A percentile compares a stretch with the other conserved stretches of the same genome.
Conservation (phyloP, 2,888 invertebrate species). For the Pristionchus fissidentatus region DNA sequence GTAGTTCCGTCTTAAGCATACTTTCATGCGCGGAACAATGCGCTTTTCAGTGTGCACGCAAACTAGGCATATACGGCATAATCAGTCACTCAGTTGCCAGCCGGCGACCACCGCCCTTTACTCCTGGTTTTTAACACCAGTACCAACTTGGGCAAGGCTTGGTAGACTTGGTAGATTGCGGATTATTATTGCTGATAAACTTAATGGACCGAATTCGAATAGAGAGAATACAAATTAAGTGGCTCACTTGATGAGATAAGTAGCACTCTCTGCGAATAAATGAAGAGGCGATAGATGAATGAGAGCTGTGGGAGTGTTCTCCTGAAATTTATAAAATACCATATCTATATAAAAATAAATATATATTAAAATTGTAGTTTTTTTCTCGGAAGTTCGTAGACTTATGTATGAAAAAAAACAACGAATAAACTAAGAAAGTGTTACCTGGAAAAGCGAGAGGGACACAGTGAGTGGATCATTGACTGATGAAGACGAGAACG, state of each 20-base stretch:
- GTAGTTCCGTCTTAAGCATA: too few species aligned
- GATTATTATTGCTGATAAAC: too few species aligned
- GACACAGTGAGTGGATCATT: neutral
- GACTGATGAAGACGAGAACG: neutral
- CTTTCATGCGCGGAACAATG: too few species aligned
- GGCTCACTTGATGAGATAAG: slow-evolving; percentile 91
- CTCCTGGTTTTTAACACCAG: too few species aligned
- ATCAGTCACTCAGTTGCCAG: too few species aligned
- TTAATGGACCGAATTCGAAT: too few species aligned
- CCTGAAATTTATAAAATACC: neutral
- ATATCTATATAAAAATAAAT: neutral
- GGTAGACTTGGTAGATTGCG: too few species aligned
- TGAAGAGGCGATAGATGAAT: slow-evolving; percentile 94
- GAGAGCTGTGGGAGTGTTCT: slow-evolving; percentile 77
- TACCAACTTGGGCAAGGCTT: too few species aligned
- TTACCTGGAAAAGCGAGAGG: slow-evolving; percentile 25
- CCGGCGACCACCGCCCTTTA: too few species aligned
- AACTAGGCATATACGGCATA: too few species aligned
- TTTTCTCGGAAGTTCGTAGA: neutral
- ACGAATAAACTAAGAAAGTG: neutral
- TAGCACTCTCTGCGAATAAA: slow-evolving; percentile 93
- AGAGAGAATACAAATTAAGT: too few species aligned
- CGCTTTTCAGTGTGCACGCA: too few species aligned
- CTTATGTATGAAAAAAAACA: neutral
- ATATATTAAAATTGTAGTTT: neutral